A percentile compares a stretch with the other conserved stretches of the same genome.
These are phyloP conservation scores for Falco punctatus DNA, from an alignment of 2,113 vertebrate genomes.

Conservation along the genomic window DNA sequence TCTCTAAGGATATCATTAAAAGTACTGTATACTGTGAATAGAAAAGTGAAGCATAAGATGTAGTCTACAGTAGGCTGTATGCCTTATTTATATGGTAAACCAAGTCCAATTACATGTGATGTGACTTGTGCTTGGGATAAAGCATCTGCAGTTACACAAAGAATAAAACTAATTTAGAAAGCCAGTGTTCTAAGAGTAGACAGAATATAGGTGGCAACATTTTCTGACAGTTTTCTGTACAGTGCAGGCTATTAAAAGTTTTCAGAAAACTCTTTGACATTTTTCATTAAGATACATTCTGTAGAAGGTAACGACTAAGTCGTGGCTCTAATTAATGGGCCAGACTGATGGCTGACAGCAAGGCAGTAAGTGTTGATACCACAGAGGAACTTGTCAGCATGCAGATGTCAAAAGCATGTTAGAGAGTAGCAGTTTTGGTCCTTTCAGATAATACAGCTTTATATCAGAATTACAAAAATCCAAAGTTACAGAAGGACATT, in stretches of 20 bases:
- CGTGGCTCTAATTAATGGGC: neutral
- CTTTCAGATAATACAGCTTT: neutral
- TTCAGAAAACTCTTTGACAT: neutral
- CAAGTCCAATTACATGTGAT: neutral
- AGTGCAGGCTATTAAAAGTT: slow-evolving; percentile 5
- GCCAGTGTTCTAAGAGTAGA: neutral
- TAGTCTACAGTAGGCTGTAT: neutral
- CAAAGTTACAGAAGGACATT: neutral
- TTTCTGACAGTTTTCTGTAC: neutral
- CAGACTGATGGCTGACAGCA: neutral
- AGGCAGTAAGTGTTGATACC: neutral
- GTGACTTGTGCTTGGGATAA: neutral
- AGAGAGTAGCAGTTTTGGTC: neutral
- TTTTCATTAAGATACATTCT: neutral
- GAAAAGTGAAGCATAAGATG: neutral
- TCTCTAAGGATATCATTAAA: slow-evolving; percentile 70
- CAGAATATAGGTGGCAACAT: neutral
- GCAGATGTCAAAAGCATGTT: neutral
- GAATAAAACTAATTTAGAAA: slow-evolving; percentile 16
- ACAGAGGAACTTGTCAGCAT: neutral
- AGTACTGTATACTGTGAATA: neutral
- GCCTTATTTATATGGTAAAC: slow-evolving; percentile 28
- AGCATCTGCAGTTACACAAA: neutral
- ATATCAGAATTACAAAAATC: neutral
- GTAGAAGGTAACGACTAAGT: neutral